phyloP scores from a whole-genome alignment of 1,140 invertebrate species.

The Drosophila murphyi region DNA sequence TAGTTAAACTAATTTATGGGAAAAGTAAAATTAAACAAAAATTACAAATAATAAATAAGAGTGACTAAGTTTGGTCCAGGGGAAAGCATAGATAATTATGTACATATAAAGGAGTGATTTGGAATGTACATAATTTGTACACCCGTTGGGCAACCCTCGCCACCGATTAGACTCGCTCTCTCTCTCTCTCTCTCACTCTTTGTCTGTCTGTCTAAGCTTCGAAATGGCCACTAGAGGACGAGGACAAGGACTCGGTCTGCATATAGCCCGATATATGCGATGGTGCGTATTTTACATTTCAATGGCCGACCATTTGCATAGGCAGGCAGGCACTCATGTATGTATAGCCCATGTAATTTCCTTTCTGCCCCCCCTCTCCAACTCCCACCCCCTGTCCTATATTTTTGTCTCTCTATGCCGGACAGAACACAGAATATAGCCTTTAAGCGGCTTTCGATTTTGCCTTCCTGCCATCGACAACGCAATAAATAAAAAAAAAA shows the following conservation, averaged over 20 bases:
- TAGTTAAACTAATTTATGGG: too few relatives aligned
- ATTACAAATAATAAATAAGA: too few relatives aligned
- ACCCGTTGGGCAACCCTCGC: slow-evolving; percentile 13
- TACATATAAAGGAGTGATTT: too few relatives aligned
- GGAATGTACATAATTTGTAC: too few relatives aligned
- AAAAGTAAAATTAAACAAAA: too few relatives aligned
- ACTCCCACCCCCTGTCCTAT: slow-evolving; percentile 4
- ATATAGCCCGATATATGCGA: slow-evolving; percentile 39
- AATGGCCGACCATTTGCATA: slow-evolving; percentile 73
- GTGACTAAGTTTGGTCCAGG: too few relatives aligned
- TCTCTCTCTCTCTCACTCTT: too few relatives aligned
- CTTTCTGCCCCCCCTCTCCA: slow-evolving; percentile 1
- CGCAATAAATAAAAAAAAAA: slow-evolving; percentile 34
- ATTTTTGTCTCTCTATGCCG: not conserved
- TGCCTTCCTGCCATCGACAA: slow-evolving; percentile 44
- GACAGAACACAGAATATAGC: slow-evolving; percentile 40
- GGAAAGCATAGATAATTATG: too few relatives aligned
- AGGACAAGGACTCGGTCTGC: slow-evolving; percentile 22
- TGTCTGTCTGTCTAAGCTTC: slow-evolving; percentile 36
- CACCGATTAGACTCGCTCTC: not conserved
- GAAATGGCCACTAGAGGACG: slow-evolving; percentile 43
- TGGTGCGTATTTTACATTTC: slow-evolving; percentile 75
- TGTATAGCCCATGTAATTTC: slow-evolving; percentile 49
- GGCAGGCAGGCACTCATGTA: slow-evolving; percentile 44
- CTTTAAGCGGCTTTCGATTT: slow-evolving; percentile 71